phyloP scores from a whole-genome alignment of 2,888 invertebrate species.

The Meganola albula region DNA sequence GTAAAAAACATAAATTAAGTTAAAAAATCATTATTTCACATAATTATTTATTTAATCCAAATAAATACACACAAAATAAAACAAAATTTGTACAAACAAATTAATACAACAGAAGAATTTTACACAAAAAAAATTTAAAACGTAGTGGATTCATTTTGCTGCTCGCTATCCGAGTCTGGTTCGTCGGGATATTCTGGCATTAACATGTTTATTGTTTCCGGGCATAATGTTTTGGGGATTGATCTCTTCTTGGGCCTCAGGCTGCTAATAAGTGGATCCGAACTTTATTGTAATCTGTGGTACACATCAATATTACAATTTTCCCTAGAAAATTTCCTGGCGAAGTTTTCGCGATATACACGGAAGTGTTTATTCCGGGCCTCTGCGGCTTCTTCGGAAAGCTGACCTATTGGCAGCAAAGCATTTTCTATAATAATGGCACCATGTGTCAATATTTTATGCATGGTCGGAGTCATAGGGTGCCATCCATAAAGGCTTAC shows the following conservation, averaged over 20 bases:
- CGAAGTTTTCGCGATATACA: too few species aligned
- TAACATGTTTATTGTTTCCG: not conserved
- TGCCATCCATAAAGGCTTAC: not conserved
- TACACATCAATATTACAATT: too few species aligned
- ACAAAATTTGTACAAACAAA: not conserved
- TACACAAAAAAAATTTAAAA: not conserved
- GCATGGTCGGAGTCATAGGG: not conserved
- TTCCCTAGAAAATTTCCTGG: too few species aligned
- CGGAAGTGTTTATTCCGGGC: too few species aligned
- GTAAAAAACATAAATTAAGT: not conserved
- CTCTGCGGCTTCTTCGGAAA: not conserved
- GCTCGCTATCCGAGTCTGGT: not conserved
- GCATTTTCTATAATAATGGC: not conserved
- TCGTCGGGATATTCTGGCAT: not conserved
- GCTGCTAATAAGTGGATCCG: too few species aligned
- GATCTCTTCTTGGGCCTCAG: not conserved
- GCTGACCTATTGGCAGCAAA: too few species aligned
- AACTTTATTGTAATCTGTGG: too few species aligned
- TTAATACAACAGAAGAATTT: not conserved
- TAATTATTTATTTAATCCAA: too few species aligned
- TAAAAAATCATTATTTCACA: too few species aligned
- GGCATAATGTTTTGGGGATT: not conserved
- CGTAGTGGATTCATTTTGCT: not conserved
- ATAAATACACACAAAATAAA: not conserved
- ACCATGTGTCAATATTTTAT: not conserved